Percentiles rank a stretch among this genome's conserved stretches.
phyloP scores from a whole-genome alignment of 2,888 invertebrate species.

The Tinea pellionella region DNA sequence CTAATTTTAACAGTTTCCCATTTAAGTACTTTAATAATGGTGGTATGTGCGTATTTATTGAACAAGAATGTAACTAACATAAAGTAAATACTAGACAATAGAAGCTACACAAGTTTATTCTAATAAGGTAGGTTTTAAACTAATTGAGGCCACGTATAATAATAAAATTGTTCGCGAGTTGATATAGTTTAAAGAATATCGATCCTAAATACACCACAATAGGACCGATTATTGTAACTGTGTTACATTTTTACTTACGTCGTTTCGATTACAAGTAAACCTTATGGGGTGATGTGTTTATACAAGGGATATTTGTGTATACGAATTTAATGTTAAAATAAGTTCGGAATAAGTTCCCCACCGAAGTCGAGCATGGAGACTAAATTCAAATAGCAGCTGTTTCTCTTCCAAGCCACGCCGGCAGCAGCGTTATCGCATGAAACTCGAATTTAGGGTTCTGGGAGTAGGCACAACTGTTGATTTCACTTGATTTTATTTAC shows the following conservation, averaged over 20 bases:
- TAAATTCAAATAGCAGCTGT: constrained; percentile 65
- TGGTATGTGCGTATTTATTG: too few relatives aligned
- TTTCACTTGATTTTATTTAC: neutral
- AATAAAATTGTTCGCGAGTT: constrained; percentile 4
- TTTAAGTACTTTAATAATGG: too few relatives aligned
- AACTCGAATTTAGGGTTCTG: neutral
- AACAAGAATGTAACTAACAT: neutral
- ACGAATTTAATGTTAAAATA: constrained; percentile 68
- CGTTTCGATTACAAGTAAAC: neutral
- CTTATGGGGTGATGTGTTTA: constrained; percentile 61
- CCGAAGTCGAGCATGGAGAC: constrained; percentile 63
- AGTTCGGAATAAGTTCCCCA: constrained; percentile 41
- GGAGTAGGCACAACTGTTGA: neutral
- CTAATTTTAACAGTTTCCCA: too few relatives aligned
- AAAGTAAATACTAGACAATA: neutral
- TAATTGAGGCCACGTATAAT: constrained; percentile 10
- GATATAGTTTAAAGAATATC: neutral
- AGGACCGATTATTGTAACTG: neutral
- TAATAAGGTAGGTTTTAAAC: neutral
- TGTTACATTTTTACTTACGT: neutral
- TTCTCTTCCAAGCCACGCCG: constrained; percentile 32
- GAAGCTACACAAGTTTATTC: neutral
- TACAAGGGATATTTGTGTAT: constrained; percentile 59
- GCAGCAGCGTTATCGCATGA: constrained; percentile 15
- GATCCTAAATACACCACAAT: neutral